Percentiles rank a stretch among this genome's conserved stretches.
Evolutionary conservation across 1,140 invertebrate species (phyloP).

Genomic region (Aphaenogaster rudis): DNA sequence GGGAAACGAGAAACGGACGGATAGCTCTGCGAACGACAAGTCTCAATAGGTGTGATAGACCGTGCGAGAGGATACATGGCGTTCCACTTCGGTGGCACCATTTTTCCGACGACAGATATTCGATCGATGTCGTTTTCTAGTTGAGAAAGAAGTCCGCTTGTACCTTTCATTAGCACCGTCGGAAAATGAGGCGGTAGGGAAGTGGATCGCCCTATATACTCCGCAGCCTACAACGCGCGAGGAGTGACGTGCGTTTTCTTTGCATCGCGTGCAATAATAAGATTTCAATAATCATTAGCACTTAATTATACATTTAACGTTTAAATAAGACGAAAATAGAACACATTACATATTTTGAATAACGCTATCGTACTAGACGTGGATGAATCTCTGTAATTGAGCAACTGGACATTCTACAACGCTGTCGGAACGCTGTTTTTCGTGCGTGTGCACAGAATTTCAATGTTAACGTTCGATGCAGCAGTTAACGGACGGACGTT

Average conservation of each 20-base stretch:
- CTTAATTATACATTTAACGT: constrained; percentile 39
- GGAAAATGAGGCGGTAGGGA: constrained; percentile 3
- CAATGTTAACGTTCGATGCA: background rate
- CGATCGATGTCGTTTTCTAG: background rate
- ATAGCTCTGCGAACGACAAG: constrained; percentile 32
- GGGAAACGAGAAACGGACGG: constrained; percentile 3
- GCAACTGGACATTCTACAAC: constrained; percentile 15
- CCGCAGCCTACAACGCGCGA: constrained; percentile 28
- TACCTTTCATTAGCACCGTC: constrained; percentile 6
- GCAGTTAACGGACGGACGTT: background rate
- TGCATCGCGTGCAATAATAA: constrained; percentile 53
- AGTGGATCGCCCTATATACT: background rate
- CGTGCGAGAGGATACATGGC: background rate
- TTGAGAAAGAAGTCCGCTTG: background rate
- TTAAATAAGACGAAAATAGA: constrained; percentile 41
- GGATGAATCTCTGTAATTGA: constrained; percentile 34
- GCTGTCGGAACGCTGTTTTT: background rate
- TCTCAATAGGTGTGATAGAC: constrained; percentile 49
- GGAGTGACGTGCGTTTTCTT: background rate
- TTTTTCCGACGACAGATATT: constrained; percentile 8
- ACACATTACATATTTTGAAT: constrained; percentile 59
- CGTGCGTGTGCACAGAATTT: background rate
- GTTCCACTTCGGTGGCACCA: background rate
- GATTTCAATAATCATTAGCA: constrained; percentile 55
- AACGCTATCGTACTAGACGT: constrained; percentile 45